These are phyloP conservation scores for Pandemis corylana DNA, from an alignment of 2,888 invertebrate genomes.

Conservation along the genomic window DNA sequence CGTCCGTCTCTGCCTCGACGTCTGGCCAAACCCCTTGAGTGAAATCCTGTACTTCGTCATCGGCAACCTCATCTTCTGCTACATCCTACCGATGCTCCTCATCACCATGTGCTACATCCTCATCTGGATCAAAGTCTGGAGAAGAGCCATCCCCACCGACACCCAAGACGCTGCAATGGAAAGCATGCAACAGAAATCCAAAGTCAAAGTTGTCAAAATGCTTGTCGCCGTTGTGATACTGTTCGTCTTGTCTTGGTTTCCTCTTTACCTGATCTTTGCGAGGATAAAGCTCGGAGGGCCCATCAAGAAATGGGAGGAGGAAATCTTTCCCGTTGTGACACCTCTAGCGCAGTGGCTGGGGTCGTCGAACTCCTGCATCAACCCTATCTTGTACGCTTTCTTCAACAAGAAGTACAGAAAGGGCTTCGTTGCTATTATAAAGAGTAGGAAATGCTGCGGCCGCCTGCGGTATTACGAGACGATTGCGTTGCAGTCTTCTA, in stretches of 20 bases:
- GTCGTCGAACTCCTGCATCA: slow-evolving; percentile 97
- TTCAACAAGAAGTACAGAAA: slow-evolving; percentile 97
- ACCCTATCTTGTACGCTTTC: slow-evolving; percentile 97
- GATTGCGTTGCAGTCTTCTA: slow-evolving; percentile 93
- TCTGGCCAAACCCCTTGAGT: slow-evolving; percentile 93
- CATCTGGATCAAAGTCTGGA: slow-evolving; percentile 96
- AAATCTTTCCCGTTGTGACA: slow-evolving; percentile 91
- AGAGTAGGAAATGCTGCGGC: slow-evolving; percentile 94
- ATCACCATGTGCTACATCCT: slow-evolving; percentile 96
- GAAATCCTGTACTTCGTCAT: slow-evolving; percentile 94
- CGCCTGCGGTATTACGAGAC: slow-evolving; percentile 94
- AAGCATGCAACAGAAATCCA: slow-evolving; percentile 96
- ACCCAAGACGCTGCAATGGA: slow-evolving; percentile 96
- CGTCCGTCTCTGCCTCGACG: slow-evolving; percentile 91
- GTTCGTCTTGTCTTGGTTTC: slow-evolving; percentile 97
- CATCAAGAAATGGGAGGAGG: slow-evolving; percentile 91
- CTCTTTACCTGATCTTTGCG: slow-evolving; percentile 95
- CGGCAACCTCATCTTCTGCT: slow-evolving; percentile 95
- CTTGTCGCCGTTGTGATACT: slow-evolving; percentile 95
- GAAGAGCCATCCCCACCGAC: slow-evolving; percentile 94
- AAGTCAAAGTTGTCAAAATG: slow-evolving; percentile 98
- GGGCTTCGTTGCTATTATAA: slow-evolving; percentile 95
- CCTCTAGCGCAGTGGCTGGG: slow-evolving; percentile 97
- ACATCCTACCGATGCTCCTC: slow-evolving; percentile 95
- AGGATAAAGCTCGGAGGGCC: slow-evolving; percentile 93